Conservation (phyloP, 1,140 invertebrate genomes). For the Oryctes rhinoceros region DNA sequence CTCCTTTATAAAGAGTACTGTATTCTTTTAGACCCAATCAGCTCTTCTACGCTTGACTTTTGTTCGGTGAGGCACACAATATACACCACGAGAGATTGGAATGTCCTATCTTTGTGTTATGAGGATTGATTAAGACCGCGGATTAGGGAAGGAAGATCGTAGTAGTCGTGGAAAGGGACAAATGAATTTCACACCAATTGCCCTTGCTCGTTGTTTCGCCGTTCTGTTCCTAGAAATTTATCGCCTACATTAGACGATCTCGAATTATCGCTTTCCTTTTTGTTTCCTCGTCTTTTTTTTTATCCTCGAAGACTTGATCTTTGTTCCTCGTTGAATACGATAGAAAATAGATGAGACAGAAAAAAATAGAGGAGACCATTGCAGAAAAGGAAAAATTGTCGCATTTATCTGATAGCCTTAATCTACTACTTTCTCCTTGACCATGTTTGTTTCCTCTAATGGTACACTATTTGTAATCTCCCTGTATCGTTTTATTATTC, state of each 20-base stretch:
- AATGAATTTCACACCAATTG: conserved; percentile 59
- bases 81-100: conserved; percentile 52
- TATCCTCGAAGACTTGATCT: background rate
- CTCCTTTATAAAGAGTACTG: conserved; percentile 57
- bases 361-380: background rate
- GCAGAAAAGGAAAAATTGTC: conserved; percentile 40
- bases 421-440: conserved; percentile 41
- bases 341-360: background rate
- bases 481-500: conserved; percentile 38
- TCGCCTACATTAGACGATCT: conserved; percentile 51
- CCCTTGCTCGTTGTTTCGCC: conserved; percentile 53
- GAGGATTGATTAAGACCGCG: conserved; percentile 57
- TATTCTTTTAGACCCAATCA: conserved; percentile 58
- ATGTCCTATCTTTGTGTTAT: conserved; percentile 56
- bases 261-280: conserved; percentile 52
- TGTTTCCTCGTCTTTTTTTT: conserved; percentile 27
- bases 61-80: conserved; percentile 52
- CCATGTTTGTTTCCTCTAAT: conserved; percentile 44
- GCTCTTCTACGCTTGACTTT: conserved; percentile 53
- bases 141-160: conserved; percentile 9
- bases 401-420: conserved; percentile 42
- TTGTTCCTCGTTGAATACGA: conserved; percentile 30
- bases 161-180: conserved; percentile 48
- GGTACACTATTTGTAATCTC: conserved; percentile 32
- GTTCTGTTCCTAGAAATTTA: conserved; percentile 51